Percentiles rank a stretch among this genome's conserved stretches.
Evolutionary conservation across 2,797 vertebrate species (phyloP).

Genomic region (Gambusia yucatana): DNA sequence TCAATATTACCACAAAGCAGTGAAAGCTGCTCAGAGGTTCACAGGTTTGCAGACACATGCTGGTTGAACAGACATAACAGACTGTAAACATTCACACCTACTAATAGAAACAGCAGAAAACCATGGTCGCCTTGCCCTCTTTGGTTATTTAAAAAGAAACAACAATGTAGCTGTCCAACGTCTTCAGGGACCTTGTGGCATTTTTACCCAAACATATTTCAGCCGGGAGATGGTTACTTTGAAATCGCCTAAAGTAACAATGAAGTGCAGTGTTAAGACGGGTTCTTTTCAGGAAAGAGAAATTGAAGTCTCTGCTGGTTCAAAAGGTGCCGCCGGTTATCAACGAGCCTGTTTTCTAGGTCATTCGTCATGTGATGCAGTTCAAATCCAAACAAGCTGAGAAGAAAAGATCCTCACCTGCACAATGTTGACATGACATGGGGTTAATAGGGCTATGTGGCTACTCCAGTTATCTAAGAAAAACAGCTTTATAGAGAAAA

Average conservation of each 20-base stretch:
- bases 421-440: slow-evolving; percentile 69
- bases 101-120: slow-evolving; percentile 15
- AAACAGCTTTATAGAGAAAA: slow-evolving; percentile 61
- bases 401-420: slow-evolving; percentile 57
- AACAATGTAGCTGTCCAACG: slow-evolving; percentile 12
- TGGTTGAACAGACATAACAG: slow-evolving; percentile 35
- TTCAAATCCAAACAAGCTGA: slow-evolving; percentile 59
- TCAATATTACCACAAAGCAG: slow-evolving; percentile 53
- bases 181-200: slow-evolving; percentile 1
- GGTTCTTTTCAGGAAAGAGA: slow-evolving; percentile 46
- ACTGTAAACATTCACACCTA: slow-evolving; percentile 45
- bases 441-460: slow-evolving; percentile 70
- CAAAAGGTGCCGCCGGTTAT: slow-evolving; percentile 54
- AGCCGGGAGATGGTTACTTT: slow-evolving; percentile 30
- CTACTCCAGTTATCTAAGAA: slow-evolving; percentile 65
- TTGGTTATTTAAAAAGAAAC: slow-evolving; percentile 26
- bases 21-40: slow-evolving; percentile 50
- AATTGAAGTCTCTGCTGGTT: slow-evolving; percentile 57
- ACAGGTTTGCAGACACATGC: slow-evolving; percentile 46
- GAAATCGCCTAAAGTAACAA: slow-evolving; percentile 43
- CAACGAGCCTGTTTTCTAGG: slow-evolving; percentile 57
- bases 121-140: neutral
- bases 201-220: slow-evolving; percentile 28
- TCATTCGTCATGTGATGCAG: slow-evolving; percentile 63
- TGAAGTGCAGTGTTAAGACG: slow-evolving; percentile 37